A percentile compares a stretch with the other conserved stretches of the same genome.
These are phyloP conservation scores for Agelas oroides DNA, from an alignment of 37 sponge, comb jelly and placozoan genomes.

Conservation along the genomic window DNA sequence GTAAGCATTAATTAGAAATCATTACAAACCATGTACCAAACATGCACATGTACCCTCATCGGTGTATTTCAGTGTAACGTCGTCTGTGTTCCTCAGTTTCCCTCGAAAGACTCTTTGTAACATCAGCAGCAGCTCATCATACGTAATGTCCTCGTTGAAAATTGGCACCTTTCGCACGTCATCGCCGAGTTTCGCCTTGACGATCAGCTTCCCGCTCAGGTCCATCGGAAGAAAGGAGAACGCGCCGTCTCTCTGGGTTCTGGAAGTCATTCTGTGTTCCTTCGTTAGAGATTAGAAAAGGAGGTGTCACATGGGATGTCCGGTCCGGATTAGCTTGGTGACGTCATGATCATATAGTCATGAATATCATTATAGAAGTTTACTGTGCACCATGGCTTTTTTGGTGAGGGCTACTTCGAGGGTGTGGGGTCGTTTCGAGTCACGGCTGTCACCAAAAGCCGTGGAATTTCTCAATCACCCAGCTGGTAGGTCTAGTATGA, in stretches of 20 bases:
- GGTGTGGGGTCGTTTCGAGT: conserved; percentile 7
- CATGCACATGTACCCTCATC: conserved; percentile 83
- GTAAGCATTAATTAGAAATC: not conserved
- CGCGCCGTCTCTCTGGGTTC: conserved; percentile 24
- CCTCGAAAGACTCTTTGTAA: conserved; percentile 87
- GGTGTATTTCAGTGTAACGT: conserved; percentile 86
- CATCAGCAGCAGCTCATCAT: conserved; percentile 95
- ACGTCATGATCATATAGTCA: not conserved
- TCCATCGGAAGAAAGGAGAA: conserved; percentile 70
- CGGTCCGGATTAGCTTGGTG: not conserved
- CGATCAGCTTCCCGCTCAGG: conserved; percentile 81
- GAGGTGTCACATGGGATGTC: not conserved
- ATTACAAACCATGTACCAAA: not conserved
- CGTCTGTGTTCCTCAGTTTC: conserved; percentile 76
- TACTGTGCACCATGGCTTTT: not conserved
- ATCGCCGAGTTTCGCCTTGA: conserved; percentile 88
- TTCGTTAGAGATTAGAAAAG: not conserved
- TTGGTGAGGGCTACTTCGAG: not conserved
- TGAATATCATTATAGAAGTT: not conserved
- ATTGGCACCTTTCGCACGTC: conserved; percentile 86
- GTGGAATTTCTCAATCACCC: conserved; percentile 40
- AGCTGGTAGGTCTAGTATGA: conserved; percentile 25
- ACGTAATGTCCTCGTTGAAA: conserved; percentile 94
- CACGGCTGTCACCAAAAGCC: not conserved
- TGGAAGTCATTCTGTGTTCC: conserved; percentile 19